Evolutionary conservation across 2,797 vertebrate species (phyloP).

Genomic region (Aulostomus chinensis): DNA sequence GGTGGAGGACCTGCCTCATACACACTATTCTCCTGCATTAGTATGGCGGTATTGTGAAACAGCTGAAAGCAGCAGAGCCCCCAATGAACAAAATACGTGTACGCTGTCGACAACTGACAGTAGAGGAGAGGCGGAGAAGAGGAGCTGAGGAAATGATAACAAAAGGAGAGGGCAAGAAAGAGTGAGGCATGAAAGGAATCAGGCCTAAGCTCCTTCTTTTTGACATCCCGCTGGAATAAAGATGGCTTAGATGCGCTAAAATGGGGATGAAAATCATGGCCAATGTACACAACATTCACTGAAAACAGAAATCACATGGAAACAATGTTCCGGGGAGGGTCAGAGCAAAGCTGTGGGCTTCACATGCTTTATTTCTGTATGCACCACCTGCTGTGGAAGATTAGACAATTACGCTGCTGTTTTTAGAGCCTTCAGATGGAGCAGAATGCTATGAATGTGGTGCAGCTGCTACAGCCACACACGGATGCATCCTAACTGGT

Average conservation of each 20-base stretch:
- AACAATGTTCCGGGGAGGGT: conserved; percentile 20
- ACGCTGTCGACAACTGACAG: not conserved
- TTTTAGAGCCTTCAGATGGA: conserved; percentile 42
- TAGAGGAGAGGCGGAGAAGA: not conserved
- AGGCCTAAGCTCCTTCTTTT: not conserved
- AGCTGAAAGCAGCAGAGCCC: conserved; percentile 11
- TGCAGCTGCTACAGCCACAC: conserved; percentile 30
- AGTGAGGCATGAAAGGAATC: not conserved
- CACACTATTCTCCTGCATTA: not conserved
- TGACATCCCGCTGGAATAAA: conserved; percentile 5
- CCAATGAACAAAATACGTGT: not conserved
- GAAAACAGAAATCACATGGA: conserved; percentile 24
- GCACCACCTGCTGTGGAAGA: conserved; percentile 60
- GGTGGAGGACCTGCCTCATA: not conserved
- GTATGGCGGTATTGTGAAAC: not conserved
- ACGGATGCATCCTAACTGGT: not conserved
- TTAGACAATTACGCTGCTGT: conserved; percentile 52
- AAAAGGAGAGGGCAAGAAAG: not conserved
- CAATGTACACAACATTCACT: not conserved
- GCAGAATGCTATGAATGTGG: conserved; percentile 22
- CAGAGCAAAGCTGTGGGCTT: conserved; percentile 12
- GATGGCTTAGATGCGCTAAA: not conserved
- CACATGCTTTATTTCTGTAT: conserved; percentile 45
- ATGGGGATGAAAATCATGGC: not conserved
- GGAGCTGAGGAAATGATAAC: not conserved